Evolutionary conservation across 2,888 invertebrate genomes (phyloP).

Genomic region (Epinotia bilunana): DNA sequence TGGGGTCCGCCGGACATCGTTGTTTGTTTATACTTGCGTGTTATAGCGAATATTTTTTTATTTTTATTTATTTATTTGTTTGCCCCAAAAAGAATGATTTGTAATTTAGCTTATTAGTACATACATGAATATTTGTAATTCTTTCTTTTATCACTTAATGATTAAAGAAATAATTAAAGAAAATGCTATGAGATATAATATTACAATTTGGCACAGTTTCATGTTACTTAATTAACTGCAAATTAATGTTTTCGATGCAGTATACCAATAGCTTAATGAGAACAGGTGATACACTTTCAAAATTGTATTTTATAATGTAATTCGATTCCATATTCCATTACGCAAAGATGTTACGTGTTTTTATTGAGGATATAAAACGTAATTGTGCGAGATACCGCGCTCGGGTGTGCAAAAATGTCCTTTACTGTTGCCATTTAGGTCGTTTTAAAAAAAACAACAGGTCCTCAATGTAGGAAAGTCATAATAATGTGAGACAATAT

Average conservation of each 20-base stretch:
- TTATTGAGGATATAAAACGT: conserved; percentile 38
- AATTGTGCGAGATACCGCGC: conserved; percentile 12
- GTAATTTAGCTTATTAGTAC: too few species aligned
- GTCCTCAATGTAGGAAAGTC: background rate
- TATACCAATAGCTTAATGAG: background rate
- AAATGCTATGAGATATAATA: background rate
- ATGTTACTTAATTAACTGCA: background rate
- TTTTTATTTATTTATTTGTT: background rate
- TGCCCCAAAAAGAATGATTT: background rate
- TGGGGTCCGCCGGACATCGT: too few species aligned
- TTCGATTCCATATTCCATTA: conserved; percentile 21
- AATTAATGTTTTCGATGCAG: background rate
- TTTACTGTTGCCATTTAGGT: background rate
- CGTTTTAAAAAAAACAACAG: background rate
- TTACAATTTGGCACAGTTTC: background rate
- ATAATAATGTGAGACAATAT: too few species aligned
- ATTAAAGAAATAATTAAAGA: background rate
- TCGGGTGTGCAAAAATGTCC: background rate
- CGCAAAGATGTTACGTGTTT: conserved; percentile 33
- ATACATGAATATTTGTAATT: too few species aligned
- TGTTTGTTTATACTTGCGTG: too few species aligned
- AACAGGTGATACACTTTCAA: background rate
- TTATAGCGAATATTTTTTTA: too few species aligned
- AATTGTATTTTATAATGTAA: background rate
- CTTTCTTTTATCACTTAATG: background rate